Evolutionary conservation across 1,140 invertebrate species (phyloP), one percentile per base, ranked within the genome.

Genomic region (Drosophila bipectinata): DNA sequence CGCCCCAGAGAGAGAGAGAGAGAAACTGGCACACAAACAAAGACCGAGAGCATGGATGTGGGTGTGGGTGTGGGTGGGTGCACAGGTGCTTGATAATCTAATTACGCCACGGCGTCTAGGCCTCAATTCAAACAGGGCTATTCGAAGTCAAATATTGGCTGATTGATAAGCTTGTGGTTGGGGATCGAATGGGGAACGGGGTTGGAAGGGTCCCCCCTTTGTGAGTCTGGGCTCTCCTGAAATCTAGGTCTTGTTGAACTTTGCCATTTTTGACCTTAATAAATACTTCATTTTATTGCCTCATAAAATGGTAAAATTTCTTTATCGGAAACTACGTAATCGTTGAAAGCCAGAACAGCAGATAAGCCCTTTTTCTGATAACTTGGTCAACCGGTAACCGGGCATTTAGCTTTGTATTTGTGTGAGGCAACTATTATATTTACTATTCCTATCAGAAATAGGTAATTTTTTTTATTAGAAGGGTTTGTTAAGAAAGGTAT

Each of bases 11-110:
- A 48, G 45, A 63, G 37, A 24, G 41, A 62, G 54, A 54, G 45
- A 57, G 60, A 83, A 84, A 79, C 63, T 84, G 72, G 71, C 60
- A 80, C 75, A 69, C 34, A 52, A 37, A 62, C 30, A 62, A 21
- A 21, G 21, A 28, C 26, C 5, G 5, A 1, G 6, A 28, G 26
- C 5, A 24, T 32, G 5, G 39, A 15, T 18, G 21, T 18, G 5
- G 39, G 41, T 18, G 21, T 18, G 9, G 32, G 58, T 51, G 34
- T 49, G 45, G 58, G 55, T 39, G 64, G 51, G 54, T 37, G 41
- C 51, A 59, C 80, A 84, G 80, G 80, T 84, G 80, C 48, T 45
- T 68, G 71, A 52, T 87, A 85, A 87, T 85, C 82, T 87, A 87
- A 85, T 85, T 85, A 85, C 78, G 78, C 64, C 69, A 72, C 57